Evolutionary conservation across 2,113 vertebrate genomes (phyloP).

Genomic region (Donacobius atricapilla): DNA sequence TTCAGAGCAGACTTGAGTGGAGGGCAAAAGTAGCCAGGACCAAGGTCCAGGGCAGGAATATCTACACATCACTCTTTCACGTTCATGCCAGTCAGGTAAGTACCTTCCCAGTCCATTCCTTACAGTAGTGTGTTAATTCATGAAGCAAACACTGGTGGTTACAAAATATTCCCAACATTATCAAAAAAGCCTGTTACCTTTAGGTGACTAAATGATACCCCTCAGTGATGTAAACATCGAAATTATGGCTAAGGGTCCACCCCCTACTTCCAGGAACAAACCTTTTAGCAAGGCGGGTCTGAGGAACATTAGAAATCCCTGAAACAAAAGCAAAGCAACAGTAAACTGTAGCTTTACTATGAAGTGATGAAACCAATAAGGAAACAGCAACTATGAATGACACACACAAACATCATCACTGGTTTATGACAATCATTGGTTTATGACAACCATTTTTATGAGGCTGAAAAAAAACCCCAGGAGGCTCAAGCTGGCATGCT

Average conservation of each 20-base stretch:
- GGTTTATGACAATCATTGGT: neutral
- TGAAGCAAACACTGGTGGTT: neutral
- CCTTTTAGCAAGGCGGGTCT: neutral
- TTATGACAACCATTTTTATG: neutral
- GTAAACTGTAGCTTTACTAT: neutral
- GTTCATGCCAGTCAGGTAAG: neutral
- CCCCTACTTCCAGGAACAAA: neutral
- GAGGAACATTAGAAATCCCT: neutral
- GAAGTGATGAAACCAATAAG: neutral
- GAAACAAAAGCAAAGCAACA: neutral
- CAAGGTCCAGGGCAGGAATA: neutral
- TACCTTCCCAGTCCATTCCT: neutral
- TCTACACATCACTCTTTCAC: neutral
- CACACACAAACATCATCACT: neutral
- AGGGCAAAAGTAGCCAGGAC: neutral
- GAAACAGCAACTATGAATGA: neutral
- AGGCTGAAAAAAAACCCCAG: neutral
- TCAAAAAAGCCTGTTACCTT: neutral
- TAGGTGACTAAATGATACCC: neutral
- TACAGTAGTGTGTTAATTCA: rapidly evolving
- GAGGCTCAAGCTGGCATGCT: neutral
- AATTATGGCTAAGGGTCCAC: neutral
- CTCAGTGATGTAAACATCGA: neutral
- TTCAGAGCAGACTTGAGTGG: neutral
- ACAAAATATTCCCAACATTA: neutral